Evolutionary conservation across 2,113 vertebrate species (phyloP), one percentile per base, ranked within the genome.

Genomic region (Dromiciops gliroides): DNA sequence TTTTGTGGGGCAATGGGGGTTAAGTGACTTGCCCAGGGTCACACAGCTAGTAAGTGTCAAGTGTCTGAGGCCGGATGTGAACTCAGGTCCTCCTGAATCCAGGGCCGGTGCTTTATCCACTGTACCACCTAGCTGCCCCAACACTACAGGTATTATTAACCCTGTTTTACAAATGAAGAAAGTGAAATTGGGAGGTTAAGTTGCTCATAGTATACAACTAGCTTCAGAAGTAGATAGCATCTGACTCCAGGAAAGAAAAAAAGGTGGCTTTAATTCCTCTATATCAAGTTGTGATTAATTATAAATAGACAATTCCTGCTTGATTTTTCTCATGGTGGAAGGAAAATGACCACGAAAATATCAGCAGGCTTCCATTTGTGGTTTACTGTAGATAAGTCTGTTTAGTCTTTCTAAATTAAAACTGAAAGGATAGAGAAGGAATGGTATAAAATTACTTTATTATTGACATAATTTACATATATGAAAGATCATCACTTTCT

Each of bases 381-480:
- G 26, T 75, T 95, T 96, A 60, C 14, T 67, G 44, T 93, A 89
- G 53, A 95, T 52, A 56, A 47, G 14, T 91, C 89, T 93, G 37
- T 90, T 92, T 48, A 50, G 75, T 52, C n/a, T 47, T 94, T 50
- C 91, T 47, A 94, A 94, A 48, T 10, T 92, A 60, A 92, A 91
- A 50, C 14, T 90, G 93, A 94, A 94, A 89, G 50, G 47, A 94
- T 48, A 97, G 89, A 91, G 95, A 7, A 93, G 0, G 91, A 94
- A 52, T 97, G 92, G n/a, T 98, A 98, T 93, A 98, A 98, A 99
- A 99, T 97, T 97, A 97, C 97, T 98, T 97, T 83, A 91, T 98
- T 99, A 99, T 98, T 99, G 96, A 98, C 98, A 98, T 97, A 97
- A 98, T 98, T 98, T 98, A 98, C 97, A 98, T 95, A 96, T 90